Evolutionary conservation across 2,113 vertebrate species (phyloP).

Genomic region (Tricholaema leucomelas): DNA sequence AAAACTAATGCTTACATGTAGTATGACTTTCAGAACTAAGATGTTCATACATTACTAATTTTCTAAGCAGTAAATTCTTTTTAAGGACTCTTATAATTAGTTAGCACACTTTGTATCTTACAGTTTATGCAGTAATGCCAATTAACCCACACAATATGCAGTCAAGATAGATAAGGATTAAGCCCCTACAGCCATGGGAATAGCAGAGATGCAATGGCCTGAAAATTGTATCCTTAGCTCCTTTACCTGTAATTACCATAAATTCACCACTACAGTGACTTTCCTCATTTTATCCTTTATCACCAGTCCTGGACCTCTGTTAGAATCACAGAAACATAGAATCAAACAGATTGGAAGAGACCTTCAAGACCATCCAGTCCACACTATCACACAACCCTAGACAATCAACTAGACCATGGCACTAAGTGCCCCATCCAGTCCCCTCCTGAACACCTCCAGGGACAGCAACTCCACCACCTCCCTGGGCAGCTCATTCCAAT

Average conservation of each 20-base stretch:
- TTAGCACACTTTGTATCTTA: background rate
- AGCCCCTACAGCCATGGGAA: background rate
- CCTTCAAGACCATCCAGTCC: too few species aligned
- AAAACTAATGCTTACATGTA: background rate
- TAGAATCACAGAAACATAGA: too few species aligned
- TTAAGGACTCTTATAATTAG: background rate
- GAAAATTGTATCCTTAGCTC: slow-evolving; percentile 17
- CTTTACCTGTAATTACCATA: slow-evolving; percentile 21
- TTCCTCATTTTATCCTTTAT: background rate
- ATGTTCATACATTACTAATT: background rate
- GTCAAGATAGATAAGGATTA: slow-evolving; percentile 22
- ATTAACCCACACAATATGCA: background rate
- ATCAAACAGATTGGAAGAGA: too few species aligned
- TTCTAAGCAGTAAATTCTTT: slow-evolving; percentile 23
- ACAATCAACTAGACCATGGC: too few species aligned
- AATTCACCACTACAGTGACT: background rate
- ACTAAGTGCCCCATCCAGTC: too few species aligned
- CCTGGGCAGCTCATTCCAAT: too few species aligned
- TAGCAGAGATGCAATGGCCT: slow-evolving; percentile 31
- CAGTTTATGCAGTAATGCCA: slow-evolving; percentile 9
- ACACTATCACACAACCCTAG: too few species aligned
- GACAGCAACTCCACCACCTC: too few species aligned
- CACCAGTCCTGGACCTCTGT: background rate
- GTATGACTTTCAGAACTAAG: background rate
- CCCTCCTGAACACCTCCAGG: too few species aligned